These are phyloP conservation scores for Sorex maritimensis DNA, from an alignment of 2,797 vertebrate genomes.

Conservation along the genomic window DNA sequence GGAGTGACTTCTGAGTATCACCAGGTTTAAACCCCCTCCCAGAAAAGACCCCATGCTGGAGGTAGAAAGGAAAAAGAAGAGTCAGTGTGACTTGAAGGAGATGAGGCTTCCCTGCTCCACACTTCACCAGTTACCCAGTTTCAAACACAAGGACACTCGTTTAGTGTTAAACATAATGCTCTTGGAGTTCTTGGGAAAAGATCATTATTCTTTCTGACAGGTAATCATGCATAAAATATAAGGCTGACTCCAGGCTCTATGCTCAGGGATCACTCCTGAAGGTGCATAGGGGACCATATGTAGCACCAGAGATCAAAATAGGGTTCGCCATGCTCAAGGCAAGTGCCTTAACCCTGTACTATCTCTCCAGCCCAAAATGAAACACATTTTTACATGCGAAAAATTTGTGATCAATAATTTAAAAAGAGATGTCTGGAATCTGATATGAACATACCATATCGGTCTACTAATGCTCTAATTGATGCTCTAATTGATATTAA, in stretches of 20 bases:
- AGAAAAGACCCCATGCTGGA: background rate
- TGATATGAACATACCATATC: background rate
- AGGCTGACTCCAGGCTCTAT: too few species aligned
- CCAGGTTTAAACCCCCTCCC: too few species aligned
- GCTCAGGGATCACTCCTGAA: too few species aligned
- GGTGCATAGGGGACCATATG: too few species aligned
- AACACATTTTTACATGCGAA: background rate
- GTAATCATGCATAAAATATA: background rate
- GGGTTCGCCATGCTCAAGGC: too few species aligned
- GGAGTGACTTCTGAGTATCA: too few species aligned
- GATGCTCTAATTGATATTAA: background rate
- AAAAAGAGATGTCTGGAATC: background rate
- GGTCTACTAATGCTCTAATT: background rate
- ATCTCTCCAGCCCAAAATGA: background rate
- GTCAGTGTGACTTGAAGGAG: background rate
- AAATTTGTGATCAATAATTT: background rate
- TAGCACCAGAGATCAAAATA: too few species aligned
- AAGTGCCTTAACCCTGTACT: too few species aligned
- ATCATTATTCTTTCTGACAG: background rate
- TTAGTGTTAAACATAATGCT: background rate
- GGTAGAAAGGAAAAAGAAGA: background rate
- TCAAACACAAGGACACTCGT: background rate
- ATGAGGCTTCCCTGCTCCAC: background rate
- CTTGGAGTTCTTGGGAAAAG: constrained; percentile 45
- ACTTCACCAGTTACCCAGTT: background rate